Evolutionary conservation across 2,797 vertebrate species (phyloP).

Genomic region (Esox masquinongy): DNA sequence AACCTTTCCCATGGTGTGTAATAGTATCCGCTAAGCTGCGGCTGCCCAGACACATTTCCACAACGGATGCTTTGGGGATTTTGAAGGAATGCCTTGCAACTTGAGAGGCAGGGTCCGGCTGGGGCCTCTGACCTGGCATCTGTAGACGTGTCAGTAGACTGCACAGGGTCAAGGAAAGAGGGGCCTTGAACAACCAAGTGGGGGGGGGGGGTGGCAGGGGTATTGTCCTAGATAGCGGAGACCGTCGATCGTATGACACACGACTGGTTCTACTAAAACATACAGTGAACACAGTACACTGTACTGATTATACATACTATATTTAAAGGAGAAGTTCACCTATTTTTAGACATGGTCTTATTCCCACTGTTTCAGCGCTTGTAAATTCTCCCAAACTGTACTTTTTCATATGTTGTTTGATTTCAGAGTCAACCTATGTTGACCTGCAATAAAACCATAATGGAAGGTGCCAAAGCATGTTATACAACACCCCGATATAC

Average conservation of each 20-base stretch:
- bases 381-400: no score
- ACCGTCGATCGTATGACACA: not conserved
- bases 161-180: not conserved
- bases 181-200: not conserved
- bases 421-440: no score
- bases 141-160: not conserved
- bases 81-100: constrained; percentile 17
- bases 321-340: no score
- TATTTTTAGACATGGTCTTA: no score
- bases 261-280: not conserved
- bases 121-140: not conserved
- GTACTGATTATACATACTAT: not conserved
- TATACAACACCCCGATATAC: no score
- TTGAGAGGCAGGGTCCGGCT: constrained; percentile 12
- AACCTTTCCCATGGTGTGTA: constrained; percentile 18
- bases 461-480: no score
- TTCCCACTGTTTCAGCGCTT: no score
- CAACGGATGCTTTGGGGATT: constrained; percentile 15
- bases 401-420: no score
- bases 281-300: not conserved
- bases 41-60: constrained; percentile 20
- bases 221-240: not conserved
- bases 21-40: constrained; percentile 5
- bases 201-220: not conserved
- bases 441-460: no score